Conservation (phyloP, 2,797 vertebrate genomes). For the Acanthurus tractus region DNA sequence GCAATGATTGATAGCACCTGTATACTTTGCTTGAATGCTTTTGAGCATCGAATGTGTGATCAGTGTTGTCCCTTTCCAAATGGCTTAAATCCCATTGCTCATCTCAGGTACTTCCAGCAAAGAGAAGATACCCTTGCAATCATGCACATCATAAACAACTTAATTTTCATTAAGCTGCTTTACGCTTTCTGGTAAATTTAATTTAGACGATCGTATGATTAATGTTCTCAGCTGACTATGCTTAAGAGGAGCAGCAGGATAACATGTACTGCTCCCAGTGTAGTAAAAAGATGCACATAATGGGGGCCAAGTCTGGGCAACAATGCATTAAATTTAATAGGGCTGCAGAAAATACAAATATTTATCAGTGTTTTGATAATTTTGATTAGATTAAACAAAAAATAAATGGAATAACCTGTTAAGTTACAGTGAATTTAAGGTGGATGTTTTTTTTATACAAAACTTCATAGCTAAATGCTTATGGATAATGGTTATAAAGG, state of each 20-base stretch:
- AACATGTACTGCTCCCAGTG: constrained; percentile 25
- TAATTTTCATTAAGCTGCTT: constrained; percentile 79
- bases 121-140: constrained; percentile 71
- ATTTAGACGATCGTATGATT: constrained; percentile 71
- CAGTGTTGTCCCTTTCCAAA: constrained; percentile 33
- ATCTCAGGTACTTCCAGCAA: constrained; percentile 48
- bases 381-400: neutral
- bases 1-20: constrained; percentile 45
- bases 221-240: constrained; percentile 63
- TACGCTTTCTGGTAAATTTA: constrained; percentile 72
- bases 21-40: constrained; percentile 36
- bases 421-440: neutral
- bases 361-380: constrained; percentile 3
- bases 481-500: neutral
- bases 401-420: neutral
- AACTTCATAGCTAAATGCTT: neutral
- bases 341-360: neutral
- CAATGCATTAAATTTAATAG: constrained; percentile 9
- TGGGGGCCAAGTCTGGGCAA: constrained; percentile 13
- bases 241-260: constrained; percentile 48
- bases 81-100: constrained; percentile 52
- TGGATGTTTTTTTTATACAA: neutral
- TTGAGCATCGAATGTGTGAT: constrained; percentile 31
- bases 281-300: constrained; percentile 7
- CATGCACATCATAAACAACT: constrained; percentile 79